Conservation (phyloP, 2,797 vertebrate genomes). For the Zonotrichia albicollis region DNA sequence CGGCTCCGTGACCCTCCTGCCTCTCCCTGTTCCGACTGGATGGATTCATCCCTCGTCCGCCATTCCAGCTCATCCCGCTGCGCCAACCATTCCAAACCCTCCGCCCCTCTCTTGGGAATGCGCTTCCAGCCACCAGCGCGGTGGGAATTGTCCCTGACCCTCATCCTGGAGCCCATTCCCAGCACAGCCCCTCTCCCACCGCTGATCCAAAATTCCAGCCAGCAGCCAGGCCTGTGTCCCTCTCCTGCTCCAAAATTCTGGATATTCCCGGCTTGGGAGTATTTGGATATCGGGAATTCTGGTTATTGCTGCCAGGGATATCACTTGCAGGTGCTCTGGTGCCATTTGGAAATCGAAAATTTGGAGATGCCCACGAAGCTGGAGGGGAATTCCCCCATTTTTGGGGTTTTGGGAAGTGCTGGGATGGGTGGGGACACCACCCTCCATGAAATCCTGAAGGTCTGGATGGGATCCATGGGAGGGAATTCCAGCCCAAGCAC, state of each 20-base stretch:
- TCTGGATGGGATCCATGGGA: accelerated
- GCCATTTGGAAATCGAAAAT: background rate
- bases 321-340: accelerated
- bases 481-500: background rate
- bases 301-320: accelerated
- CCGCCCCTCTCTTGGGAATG: accelerated
- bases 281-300: too few relatives aligned
- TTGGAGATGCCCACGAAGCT: accelerated
- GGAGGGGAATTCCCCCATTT: background rate
- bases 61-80: background rate
- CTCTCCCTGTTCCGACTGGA: background rate
- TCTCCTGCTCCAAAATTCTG: background rate
- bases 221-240: accelerated
- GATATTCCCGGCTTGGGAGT: background rate
- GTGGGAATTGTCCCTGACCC: background rate
- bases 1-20: accelerated
- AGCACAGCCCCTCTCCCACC: accelerated
- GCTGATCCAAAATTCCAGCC: background rate
- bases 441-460: accelerated
- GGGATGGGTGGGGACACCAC: background rate
- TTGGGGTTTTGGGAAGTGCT: background rate
- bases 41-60: background rate
- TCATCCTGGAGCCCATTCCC: accelerated
- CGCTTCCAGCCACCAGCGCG: accelerated
- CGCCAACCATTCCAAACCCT: accelerated